Conservation (phyloP, 2,888 invertebrate genomes). For the Caenorhabditis sp. region DNA sequence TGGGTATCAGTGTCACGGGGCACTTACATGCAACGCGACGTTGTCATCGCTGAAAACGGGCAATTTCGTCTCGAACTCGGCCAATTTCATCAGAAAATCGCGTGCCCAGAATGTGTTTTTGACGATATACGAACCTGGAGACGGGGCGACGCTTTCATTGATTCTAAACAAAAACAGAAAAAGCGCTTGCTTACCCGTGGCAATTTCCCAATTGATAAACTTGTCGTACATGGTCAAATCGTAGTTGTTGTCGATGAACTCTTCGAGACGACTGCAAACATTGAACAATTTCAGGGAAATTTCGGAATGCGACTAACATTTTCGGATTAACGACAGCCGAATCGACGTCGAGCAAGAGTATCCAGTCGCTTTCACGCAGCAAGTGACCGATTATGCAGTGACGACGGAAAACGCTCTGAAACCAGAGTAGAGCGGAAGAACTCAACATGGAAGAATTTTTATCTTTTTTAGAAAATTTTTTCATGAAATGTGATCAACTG, state of each 20-base stretch:
- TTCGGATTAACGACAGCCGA: slow-evolving; percentile 60
- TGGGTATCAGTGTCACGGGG: no score
- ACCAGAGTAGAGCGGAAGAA: no score
- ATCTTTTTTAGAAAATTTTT: no score
- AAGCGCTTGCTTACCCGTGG: not conserved
- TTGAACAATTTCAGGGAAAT: not conserved
- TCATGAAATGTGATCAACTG: no score
- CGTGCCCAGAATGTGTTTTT: slow-evolving; percentile 44
- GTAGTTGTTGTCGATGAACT: slow-evolving; percentile 51
- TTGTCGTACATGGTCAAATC: slow-evolving; percentile 65
- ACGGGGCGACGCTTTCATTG: no score
- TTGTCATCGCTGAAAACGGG: slow-evolving; percentile 52
- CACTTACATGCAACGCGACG: slow-evolving; percentile 56
- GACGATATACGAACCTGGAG: slow-evolving; percentile 66
- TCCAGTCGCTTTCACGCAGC: slow-evolving; percentile 56
- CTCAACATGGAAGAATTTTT: no score
- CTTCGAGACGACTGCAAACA: slow-evolving; percentile 53
- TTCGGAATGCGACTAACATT: slow-evolving; percentile 11
- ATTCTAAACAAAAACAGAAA: no score
- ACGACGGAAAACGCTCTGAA: slow-evolving; percentile 74
- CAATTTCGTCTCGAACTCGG: slow-evolving; percentile 53
- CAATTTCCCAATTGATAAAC: slow-evolving; percentile 61
- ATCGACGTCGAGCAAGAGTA: slow-evolving; percentile 64
- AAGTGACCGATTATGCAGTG: slow-evolving; percentile 68
- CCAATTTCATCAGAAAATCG: slow-evolving; percentile 51